phyloP scores from a whole-genome alignment of 2,113 vertebrate genomes.

The Puma concolor region DNA sequence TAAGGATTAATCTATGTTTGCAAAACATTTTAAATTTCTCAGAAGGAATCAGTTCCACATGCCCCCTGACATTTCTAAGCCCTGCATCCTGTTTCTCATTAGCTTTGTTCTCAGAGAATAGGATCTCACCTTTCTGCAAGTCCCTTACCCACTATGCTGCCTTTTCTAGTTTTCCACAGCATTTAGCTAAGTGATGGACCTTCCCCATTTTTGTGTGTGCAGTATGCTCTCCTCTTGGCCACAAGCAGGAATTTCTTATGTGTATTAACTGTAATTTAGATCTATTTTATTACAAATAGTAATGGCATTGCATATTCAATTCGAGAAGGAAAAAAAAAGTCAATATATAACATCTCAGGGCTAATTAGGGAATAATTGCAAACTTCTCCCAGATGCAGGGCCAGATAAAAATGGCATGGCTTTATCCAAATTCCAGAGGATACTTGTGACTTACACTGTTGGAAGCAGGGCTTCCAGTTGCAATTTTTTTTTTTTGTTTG shows the following conservation, averaged over 20 bases:
- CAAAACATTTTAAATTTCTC: constrained; percentile 25
- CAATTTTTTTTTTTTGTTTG: not conserved
- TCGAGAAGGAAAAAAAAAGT: not conserved
- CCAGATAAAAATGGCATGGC: not conserved
- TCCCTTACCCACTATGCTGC: not conserved
- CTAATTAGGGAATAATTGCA: not conserved
- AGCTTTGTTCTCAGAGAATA: constrained; percentile 6
- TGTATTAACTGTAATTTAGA: not conserved
- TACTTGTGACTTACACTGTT: not conserved
- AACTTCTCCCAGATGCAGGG: not conserved
- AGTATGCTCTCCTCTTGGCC: not conserved
- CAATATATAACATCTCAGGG: not conserved
- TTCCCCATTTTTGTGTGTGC: not conserved
- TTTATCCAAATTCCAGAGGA: not conserved
- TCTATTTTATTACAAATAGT: not conserved
- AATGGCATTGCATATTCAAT: not conserved
- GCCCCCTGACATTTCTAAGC: not conserved
- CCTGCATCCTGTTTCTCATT: not conserved
- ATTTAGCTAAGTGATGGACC: not conserved
- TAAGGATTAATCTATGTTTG: not conserved
- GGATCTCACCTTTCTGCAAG: not conserved
- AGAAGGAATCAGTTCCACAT: not conserved
- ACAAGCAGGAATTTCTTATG: not conserved
- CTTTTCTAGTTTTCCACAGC: not conserved
- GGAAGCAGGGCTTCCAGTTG: not conserved